These are phyloP conservation scores for Thumatha senex DNA, from an alignment of 2,888 invertebrate genomes.

Conservation along the genomic window DNA sequence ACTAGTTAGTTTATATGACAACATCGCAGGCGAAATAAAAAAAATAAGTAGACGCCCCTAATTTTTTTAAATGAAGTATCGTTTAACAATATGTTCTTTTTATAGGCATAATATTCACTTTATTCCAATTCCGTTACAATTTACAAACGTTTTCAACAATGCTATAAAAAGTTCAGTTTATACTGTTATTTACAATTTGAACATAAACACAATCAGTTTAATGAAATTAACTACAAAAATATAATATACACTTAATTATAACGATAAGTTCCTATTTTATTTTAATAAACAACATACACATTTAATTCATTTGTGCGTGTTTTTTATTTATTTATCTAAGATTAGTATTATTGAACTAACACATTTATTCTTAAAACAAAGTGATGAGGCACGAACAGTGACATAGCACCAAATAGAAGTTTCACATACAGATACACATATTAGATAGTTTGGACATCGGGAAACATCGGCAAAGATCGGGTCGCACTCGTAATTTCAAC, in stretches of 20 bases:
- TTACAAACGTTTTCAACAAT: background rate
- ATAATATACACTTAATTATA: background rate
- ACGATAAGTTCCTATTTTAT: background rate
- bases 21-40: no score
- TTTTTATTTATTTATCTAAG: slow-evolving; percentile 15
- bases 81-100: no score
- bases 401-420: slow-evolving; percentile 64
- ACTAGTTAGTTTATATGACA: no score
- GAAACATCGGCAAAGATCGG: no score
- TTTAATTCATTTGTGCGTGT: slow-evolving; percentile 8
- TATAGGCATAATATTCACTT: no score
- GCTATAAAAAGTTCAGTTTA: slow-evolving; percentile 23
- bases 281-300: background rate
- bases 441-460: no score
- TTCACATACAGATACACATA: slow-evolving; percentile 16
- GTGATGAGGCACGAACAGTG: slow-evolving; percentile 76
- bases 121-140: background rate
- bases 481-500: no score
- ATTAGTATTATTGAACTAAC: slow-evolving; percentile 34
- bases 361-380: slow-evolving; percentile 45
- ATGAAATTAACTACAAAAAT: background rate
- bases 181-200: slow-evolving; percentile 34
- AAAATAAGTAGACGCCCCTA: no score
- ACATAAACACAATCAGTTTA: slow-evolving; percentile 15
- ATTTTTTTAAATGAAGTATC: no score